phyloP scores from a whole-genome alignment of 1,140 invertebrate genomes.

The Drosophila repleta region DNA sequence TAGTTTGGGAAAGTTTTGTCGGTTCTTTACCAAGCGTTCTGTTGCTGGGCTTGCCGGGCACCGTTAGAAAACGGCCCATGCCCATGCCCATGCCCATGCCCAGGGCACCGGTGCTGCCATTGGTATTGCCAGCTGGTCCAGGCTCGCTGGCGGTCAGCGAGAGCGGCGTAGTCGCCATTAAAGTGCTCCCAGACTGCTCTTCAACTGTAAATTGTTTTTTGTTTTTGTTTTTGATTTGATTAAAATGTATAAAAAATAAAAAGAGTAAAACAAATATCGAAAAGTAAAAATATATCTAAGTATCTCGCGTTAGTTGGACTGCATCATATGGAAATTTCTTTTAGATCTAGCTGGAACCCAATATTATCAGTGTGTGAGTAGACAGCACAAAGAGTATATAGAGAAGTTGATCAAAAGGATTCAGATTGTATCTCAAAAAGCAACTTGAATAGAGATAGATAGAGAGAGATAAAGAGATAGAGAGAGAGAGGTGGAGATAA shows the following conservation, averaged over 20 bases:
- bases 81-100: constrained; percentile 56
- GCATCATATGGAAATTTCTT: constrained; percentile 11
- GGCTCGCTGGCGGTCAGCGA: constrained; percentile 70
- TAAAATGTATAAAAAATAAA: not conserved
- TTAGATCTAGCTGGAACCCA: not conserved
- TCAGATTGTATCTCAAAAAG: constrained; percentile 2
- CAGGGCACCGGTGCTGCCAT: constrained; percentile 59
- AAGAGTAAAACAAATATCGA: constrained; percentile 1
- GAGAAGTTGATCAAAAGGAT: constrained; percentile 18
- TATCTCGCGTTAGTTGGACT: constrained; percentile 25
- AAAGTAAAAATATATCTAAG: constrained; percentile 32
- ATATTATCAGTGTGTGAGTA: constrained; percentile 1
- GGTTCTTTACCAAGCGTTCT: constrained; percentile 66
- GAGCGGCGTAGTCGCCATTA: constrained; percentile 67
- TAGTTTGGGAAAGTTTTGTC: constrained; percentile 16
- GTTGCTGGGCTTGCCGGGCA: constrained; percentile 77
- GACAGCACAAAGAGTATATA: constrained; percentile 20
- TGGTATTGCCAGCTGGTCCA: constrained; percentile 66
- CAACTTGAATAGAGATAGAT: constrained; percentile 22
- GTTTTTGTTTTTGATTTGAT: constrained; percentile 13
- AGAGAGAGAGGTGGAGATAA: constrained; percentile 4
- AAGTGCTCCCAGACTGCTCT: constrained; percentile 66
- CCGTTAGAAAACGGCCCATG: constrained; percentile 78
- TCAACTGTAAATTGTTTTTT: constrained; percentile 74
- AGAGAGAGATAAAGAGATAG: constrained; percentile 19